Base-by-base conservation (phyloP, 2,113 vertebrate genomes). In the Butorides virescens region DNA sequence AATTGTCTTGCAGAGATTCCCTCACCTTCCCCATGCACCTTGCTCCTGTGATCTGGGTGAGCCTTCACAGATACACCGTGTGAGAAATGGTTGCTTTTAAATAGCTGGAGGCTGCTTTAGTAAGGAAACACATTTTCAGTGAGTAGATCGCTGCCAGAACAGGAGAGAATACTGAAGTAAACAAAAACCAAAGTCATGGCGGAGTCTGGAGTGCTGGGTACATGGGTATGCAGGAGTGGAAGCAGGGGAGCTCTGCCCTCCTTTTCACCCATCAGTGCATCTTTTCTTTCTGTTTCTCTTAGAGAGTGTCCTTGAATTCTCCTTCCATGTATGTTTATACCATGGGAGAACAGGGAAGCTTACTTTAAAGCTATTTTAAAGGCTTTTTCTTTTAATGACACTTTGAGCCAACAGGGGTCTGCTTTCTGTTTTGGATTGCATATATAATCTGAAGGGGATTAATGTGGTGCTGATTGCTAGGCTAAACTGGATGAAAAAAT, bases 131-230 rank as follows among this genome's bases (percentile, higher is more conserved):
- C 5, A 7, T 71, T 78, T 94, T 59, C 84, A 53, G 5, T 34
- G 9, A 56, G 39, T 18, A 75, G 26, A 65, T 30, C 3, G 2
- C 47, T 78, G 36, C 30, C 62, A 75, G 56, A 87, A 65, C 8
- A 74, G 49, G 66, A 46, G 58, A 87, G 36, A 61, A 56, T 21
- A 36, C 1, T 16, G n/a, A 39, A 87, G 62, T 18, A 61, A 81
- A 61, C 5, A 36, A 68, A 67, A 91, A 65, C 25, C 39, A 92
- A 52, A 91, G 72, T 44, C 47, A 15, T 0, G 2, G 52, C 0
- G 0, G 34, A 55, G 11, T 32, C 44, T 0, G 0, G 21, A 0
- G 0, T 53, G 16, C 44, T 3, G 1, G 32, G 36, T 55, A 18
- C 6, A 3, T 76, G n/a, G 73, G 36, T 39, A 58, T 1, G 4